Evolutionary conservation across 2,113 vertebrate genomes (phyloP).

Genomic region (Micromys minutus): DNA sequence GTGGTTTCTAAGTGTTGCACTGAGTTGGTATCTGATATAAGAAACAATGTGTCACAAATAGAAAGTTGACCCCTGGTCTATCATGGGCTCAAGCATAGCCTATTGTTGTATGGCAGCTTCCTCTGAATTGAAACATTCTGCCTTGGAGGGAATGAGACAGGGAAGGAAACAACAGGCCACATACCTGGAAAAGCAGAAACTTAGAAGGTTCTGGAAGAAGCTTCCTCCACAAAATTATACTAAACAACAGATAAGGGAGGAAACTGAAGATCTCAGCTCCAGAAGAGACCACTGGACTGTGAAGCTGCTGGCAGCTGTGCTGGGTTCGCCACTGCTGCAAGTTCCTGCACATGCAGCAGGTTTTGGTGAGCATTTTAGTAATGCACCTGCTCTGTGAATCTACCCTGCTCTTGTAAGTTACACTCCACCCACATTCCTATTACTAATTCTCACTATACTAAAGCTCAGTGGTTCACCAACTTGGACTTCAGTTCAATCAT

Average conservation of each 20-base stretch:
- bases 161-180: background rate
- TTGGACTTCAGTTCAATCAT: background rate
- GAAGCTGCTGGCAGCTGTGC: background rate
- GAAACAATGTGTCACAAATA: background rate
- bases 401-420: background rate
- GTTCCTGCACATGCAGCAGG: background rate
- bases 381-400: background rate
- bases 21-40: background rate
- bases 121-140: background rate
- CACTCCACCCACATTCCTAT: background rate
- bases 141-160: background rate
- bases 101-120: background rate
- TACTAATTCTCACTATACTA: background rate
- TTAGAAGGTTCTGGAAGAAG: background rate
- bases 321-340: no score
- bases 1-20: background rate
- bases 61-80: background rate
- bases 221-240: background rate
- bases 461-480: background rate
- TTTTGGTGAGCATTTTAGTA: background rate
- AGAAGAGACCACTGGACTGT: no score
- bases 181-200: background rate
- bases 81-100: background rate
- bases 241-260: background rate
- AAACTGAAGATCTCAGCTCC: background rate